phyloP scores from a whole-genome alignment of 2,113 vertebrate species.

The Platysteira castanea region DNA sequence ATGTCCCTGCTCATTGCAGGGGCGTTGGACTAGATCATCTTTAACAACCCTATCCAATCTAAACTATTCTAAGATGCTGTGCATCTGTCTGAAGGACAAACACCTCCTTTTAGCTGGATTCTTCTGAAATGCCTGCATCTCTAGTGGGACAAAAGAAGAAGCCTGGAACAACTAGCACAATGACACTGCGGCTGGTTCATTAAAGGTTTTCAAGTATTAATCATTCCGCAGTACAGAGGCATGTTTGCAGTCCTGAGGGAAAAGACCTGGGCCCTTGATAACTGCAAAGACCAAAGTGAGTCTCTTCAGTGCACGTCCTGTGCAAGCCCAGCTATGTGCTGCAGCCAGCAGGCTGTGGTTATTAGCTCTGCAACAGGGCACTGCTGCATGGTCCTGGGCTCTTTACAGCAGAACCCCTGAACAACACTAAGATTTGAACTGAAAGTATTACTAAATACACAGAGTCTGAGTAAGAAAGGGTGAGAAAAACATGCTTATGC shows the following conservation, averaged over 20 bases:
- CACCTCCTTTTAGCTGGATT: background rate
- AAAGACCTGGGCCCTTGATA: background rate
- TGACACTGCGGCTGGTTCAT: background rate
- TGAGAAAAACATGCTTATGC: background rate
- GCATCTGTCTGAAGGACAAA: background rate
- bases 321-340: accelerated
- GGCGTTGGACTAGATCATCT: background rate
- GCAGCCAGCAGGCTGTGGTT: background rate
- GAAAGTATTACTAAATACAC: background rate
- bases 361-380: background rate
- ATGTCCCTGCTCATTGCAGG: background rate
- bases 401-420: background rate
- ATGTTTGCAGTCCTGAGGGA: background rate
- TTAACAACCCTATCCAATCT: background rate
- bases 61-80: background rate
- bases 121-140: background rate
- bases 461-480: background rate
- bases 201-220: background rate
- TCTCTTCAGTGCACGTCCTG: background rate
- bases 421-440: background rate
- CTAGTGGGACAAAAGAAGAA: background rate
- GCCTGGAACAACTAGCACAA: background rate
- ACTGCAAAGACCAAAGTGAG: background rate
- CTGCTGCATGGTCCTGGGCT: background rate
- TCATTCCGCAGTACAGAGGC: background rate